A percentile compares a stretch with the other conserved stretches of the same genome.
Conservation (phyloP, 2,888 invertebrate genomes). For the Rosalia funebris region DNA sequence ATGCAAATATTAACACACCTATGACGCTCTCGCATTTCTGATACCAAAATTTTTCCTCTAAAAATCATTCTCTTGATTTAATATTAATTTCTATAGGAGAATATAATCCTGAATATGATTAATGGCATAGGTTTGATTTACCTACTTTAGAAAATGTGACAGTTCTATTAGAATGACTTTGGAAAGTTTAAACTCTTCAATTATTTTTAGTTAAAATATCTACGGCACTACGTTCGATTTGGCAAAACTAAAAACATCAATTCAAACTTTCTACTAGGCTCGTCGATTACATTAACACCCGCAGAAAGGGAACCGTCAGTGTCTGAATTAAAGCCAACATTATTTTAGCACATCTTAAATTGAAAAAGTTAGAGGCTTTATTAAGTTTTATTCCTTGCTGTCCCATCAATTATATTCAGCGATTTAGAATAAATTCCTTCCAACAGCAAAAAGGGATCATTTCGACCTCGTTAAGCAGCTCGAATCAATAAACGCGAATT, state of each 20-base stretch:
- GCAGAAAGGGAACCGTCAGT: constrained; percentile 4
- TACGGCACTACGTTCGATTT: too few relatives aligned
- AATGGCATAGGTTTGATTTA: too few relatives aligned
- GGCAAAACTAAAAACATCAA: neutral
- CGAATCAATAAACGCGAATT: constrained; percentile 33
- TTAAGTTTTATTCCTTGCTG: constrained; percentile 38
- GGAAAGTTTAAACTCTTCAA: too few relatives aligned
- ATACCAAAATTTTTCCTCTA: too few relatives aligned
- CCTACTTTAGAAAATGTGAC: too few relatives aligned
- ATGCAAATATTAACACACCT: too few relatives aligned
- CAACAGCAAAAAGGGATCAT: constrained; percentile 32
- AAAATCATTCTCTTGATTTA: too few relatives aligned
- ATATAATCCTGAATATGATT: too few relatives aligned
- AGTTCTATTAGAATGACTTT: too few relatives aligned
- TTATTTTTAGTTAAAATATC: too few relatives aligned
- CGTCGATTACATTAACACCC: constrained; percentile 12
- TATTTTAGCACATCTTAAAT: constrained; percentile 33
- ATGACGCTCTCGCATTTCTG: too few relatives aligned
- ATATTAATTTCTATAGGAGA: too few relatives aligned
- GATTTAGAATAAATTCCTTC: constrained; percentile 37
- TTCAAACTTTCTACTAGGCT: constrained; percentile 8
- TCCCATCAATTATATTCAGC: constrained; percentile 40
- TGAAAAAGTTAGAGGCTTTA: constrained; percentile 36
- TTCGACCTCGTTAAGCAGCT: constrained; percentile 33
- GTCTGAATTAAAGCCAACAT: constrained; percentile 20